phyloP scores from a whole-genome alignment of 1,140 invertebrate genomes.

The Druon quercuslanigerum region DNA sequence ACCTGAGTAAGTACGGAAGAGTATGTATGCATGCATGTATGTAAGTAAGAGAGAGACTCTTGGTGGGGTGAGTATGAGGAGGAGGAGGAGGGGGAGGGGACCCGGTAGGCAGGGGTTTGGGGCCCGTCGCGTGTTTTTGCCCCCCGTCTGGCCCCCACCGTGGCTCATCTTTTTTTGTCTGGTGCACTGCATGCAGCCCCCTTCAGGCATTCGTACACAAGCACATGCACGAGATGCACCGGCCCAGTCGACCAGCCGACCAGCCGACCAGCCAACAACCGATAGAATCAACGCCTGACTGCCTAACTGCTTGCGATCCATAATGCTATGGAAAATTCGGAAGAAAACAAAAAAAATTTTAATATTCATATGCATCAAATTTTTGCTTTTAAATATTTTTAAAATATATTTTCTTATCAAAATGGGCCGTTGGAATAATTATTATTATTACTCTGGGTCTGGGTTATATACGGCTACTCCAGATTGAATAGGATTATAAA shows the following conservation, averaged over 20 bases:
- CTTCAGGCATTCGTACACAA: slow-evolving; percentile 38
- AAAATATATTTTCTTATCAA: background rate
- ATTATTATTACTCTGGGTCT: no score
- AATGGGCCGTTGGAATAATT: background rate
- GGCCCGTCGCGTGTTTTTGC: slow-evolving; percentile 70
- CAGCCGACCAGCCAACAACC: slow-evolving; percentile 30
- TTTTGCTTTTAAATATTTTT: no score
- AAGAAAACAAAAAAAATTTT: slow-evolving; percentile 18
- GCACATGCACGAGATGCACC: slow-evolving; percentile 43
- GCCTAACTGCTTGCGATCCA: background rate
- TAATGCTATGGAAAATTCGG: slow-evolving; percentile 8
- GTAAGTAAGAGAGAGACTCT: no score
- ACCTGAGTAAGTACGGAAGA: slow-evolving; percentile 40
- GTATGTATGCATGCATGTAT: background rate
- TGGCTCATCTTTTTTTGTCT: slow-evolving; percentile 70
- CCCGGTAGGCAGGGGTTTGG: slow-evolving; percentile 55
- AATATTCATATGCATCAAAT: background rate
- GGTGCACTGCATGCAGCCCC: slow-evolving; percentile 58
- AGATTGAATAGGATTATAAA: no score
- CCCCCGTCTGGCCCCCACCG: slow-evolving; percentile 68
- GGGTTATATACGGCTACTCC: no score
- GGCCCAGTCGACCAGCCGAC: slow-evolving; percentile 36
- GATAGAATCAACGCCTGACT: slow-evolving; percentile 19
- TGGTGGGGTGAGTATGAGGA: no score
- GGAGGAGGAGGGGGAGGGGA: background rate